Evolutionary conservation across 2,888 invertebrate species (phyloP), one percentile per base, ranked within the genome.

Genomic region (Criorhina ranunculi): DNA sequence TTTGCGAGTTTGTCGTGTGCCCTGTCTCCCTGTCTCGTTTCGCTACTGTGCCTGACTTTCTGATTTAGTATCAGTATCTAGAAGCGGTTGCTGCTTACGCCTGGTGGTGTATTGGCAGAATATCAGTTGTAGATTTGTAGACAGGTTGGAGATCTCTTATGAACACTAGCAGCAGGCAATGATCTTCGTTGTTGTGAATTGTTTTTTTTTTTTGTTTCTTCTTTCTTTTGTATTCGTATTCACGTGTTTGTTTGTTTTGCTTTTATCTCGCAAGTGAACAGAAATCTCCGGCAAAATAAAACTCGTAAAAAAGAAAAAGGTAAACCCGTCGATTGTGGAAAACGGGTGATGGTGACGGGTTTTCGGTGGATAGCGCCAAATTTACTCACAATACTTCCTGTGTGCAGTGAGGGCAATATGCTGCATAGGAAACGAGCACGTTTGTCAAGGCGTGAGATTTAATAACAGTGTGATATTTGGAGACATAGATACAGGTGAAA

Each of bases 1-100:
- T 77, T 57, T n/a, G 51, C 55, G 29, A 70, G 46, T 40, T 53
- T 78, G 78, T 62, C 78, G 78, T 78, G 70, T 72, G 76, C 76
- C 70, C 75, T 75, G 75, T 64, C 80, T 80, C 85, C 75, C 85
- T 64, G 85, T 76, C 80, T 80, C 76, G 80, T 80, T 85, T 59
- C 70, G 70, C 78, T 46, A 40, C 33, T 60, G 15, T 62, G 67
- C 55, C 57, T 57, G 35, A 35, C 60, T 73, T 66, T 78, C 60
- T 60, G 72, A 72, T 46, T 55, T 33, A 51, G 72, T 67, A 49
- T 53, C 42, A 53, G 78, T 67, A 60, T 73, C 29, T 60, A 55
- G 66, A 40, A 70, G 76, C 51, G 31, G 51, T 60, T 76, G 70
- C 73, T 49, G 51, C 55, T 79, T 57, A 57, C 62, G 62, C 60